Base-by-base conservation (phyloP, 2,888 invertebrate genomes). In the Lasioglossum lativentre region DNA sequence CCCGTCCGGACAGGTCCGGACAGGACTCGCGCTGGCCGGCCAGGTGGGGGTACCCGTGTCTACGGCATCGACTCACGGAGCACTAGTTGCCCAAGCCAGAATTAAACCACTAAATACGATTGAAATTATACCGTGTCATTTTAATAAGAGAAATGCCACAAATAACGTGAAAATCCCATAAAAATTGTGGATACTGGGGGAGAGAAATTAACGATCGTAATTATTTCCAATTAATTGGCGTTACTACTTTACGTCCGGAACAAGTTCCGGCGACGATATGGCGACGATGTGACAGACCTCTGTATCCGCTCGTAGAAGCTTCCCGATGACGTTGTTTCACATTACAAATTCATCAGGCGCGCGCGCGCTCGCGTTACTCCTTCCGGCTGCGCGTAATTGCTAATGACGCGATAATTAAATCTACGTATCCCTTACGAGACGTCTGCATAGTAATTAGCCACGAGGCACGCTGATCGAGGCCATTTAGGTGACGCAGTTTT, bases 351-450 rank as follows among this genome's bases (percentile, higher is more conserved):
- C 87, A 73, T 63, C 75, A 40, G 76, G 71, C 87, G 87, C 80
- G 73, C 80, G 74, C 82, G 74, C 63, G 63, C n/a, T 56, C 63
- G 30, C 81, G 85, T 72, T 81, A 79, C 72, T 75, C 19, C 71
- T 27, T 68, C 68, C 68, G 68, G 52, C 85, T 84, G 83, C 38
- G 79, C 45, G 75, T 82, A 74, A 72, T 80, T 85, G 85, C 78
- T 82, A 79, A 86, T 86, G 84, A 78, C 77, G 83, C 66, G 83
- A 87, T 90, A 91, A 91, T 92, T 91, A 90, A 89, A 90, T 91
- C 87, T 73, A 78, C 87, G 80, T 82, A 82, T 82, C 84, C 76
- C 86, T 86, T 82, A 78, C 86, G 84, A 85, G 76, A 30, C 80
- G 45, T 40, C 73, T 76, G 85, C 87, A 90, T 91, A 87, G 85